phyloP scores from a whole-genome alignment of 2,888 invertebrate species.

The Uloborus plumipes region DNA sequence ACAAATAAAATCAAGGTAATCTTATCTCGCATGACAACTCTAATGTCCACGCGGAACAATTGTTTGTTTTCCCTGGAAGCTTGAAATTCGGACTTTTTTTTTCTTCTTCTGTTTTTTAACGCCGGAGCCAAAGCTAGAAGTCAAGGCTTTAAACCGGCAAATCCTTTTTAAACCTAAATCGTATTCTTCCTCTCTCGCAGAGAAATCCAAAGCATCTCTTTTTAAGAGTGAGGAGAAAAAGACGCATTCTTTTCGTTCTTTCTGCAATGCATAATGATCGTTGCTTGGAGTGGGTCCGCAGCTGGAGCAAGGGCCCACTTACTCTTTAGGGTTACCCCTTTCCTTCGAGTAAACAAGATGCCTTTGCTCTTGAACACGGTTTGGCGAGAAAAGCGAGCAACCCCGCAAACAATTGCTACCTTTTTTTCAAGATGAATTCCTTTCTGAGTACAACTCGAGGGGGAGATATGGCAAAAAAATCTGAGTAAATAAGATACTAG shows the following conservation, averaged over 20 bases:
- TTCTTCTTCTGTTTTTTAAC: conserved; percentile 22
- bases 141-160: conserved; percentile 62
- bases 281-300: conserved; percentile 21
- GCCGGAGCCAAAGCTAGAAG: conserved; percentile 50
- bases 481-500: too few species aligned
- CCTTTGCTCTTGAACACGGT: too few species aligned
- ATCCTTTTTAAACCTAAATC: conserved; percentile 64
- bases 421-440: too few species aligned
- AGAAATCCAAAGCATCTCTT: conserved; percentile 50
- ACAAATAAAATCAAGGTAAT: conserved; percentile 63
- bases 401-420: too few species aligned
- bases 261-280: conserved; percentile 53
- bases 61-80: conserved; percentile 45
- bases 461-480: too few species aligned
- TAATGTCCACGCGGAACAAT: conserved; percentile 49
- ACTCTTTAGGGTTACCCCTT: conserved; percentile 55
- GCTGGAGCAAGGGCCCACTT: conserved; percentile 52
- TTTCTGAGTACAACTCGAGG: too few species aligned
- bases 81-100: conserved; percentile 21
- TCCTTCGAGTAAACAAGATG: conserved; percentile 40
- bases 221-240: conserved; percentile 10
- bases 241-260: conserved; percentile 40
- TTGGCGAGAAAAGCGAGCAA: too few species aligned
- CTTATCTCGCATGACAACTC: conserved; percentile 60
- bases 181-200: conserved; percentile 55